Evolutionary conservation across 1,140 invertebrate genomes (phyloP).

Genomic region (Tetramorium simillimum): DNA sequence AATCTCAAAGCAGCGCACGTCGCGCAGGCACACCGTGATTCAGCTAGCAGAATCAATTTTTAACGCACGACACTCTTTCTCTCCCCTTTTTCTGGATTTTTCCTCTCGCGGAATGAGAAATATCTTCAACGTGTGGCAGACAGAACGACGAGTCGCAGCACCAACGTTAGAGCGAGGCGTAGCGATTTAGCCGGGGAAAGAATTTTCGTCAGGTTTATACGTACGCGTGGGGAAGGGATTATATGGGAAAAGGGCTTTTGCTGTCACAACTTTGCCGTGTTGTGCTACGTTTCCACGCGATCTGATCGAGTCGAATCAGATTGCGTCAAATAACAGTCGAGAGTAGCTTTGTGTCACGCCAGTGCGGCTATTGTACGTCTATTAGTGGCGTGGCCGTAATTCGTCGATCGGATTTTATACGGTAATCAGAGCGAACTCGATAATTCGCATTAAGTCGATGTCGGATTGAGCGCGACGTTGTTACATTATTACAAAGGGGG

Average conservation of each 20-base stretch:
- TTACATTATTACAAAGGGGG: not conserved
- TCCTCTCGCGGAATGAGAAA: slow-evolving; percentile 2
- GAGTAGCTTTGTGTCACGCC: slow-evolving; percentile 2
- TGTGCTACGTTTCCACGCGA: slow-evolving; percentile 56
- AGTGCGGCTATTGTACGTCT: not conserved
- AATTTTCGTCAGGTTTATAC: not conserved
- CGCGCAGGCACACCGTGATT: slow-evolving; percentile 45
- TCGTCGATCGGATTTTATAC: not conserved
- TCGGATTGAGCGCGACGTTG: not conserved
- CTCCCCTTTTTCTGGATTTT: slow-evolving; percentile 22
- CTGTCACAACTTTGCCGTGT: not conserved
- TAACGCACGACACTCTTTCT: slow-evolving; percentile 50
- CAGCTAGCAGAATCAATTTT: slow-evolving; percentile 52
- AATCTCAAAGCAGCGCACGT: slow-evolving; percentile 50
- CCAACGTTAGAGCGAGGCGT: not conserved
- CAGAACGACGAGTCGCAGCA: not conserved
- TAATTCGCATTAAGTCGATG: not conserved
- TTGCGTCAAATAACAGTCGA: slow-evolving; percentile 42
- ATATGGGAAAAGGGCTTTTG: not conserved
- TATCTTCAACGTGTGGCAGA: slow-evolving; percentile 1
- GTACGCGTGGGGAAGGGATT: not conserved
- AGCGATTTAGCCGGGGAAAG: not conserved
- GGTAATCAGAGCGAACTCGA: not conserved
- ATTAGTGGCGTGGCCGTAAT: slow-evolving; percentile 2
- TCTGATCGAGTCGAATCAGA: slow-evolving; percentile 52